Percentiles rank a stretch among this genome's conserved stretches.
phyloP scores from a whole-genome alignment of 2,113 vertebrate genomes.

The Lampris megalopsis region DNA sequence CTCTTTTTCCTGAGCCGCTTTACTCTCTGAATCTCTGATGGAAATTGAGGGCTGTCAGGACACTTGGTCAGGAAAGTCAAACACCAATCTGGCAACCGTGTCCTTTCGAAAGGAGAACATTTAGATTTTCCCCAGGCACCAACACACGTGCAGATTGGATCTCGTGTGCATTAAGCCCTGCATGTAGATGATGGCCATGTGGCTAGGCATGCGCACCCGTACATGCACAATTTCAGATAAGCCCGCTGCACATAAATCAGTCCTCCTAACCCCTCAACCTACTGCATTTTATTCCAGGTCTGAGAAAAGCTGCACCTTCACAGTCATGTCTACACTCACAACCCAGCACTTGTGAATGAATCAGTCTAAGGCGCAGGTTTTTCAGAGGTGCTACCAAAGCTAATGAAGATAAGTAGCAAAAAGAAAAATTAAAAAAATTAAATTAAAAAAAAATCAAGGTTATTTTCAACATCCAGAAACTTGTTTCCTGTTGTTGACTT shows the following conservation, averaged over 20 bases:
- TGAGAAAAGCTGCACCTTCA: no score
- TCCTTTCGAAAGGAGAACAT: slow-evolving; percentile 44
- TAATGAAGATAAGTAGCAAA: no score
- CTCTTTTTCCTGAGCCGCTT: slow-evolving; percentile 23
- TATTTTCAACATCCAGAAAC: no score
- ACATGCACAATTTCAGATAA: background rate
- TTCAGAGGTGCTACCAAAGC: no score
- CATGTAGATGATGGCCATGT: slow-evolving; percentile 42
- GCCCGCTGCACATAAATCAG: slow-evolving; percentile 9
- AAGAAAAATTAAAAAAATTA: no score
- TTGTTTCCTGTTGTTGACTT: no score
- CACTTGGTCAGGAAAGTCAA: slow-evolving; percentile 52
- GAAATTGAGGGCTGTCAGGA: slow-evolving; percentile 45
- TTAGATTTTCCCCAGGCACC: slow-evolving; percentile 40
- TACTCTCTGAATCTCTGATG: slow-evolving; percentile 32
- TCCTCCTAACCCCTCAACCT: no score
- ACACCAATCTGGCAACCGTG: slow-evolving; percentile 39
- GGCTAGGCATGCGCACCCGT: background rate
- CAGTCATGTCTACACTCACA: no score
- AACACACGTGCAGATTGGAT: slow-evolving; percentile 41
- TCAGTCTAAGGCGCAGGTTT: background rate
- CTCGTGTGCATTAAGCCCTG: slow-evolving; percentile 28
- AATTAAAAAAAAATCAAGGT: no score
- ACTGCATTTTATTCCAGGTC: no score
- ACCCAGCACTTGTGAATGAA: background rate